Evolutionary conservation across 2,113 vertebrate genomes (phyloP), one percentile per base, ranked within the genome.

Genomic region (Actinemys pallida): DNA sequence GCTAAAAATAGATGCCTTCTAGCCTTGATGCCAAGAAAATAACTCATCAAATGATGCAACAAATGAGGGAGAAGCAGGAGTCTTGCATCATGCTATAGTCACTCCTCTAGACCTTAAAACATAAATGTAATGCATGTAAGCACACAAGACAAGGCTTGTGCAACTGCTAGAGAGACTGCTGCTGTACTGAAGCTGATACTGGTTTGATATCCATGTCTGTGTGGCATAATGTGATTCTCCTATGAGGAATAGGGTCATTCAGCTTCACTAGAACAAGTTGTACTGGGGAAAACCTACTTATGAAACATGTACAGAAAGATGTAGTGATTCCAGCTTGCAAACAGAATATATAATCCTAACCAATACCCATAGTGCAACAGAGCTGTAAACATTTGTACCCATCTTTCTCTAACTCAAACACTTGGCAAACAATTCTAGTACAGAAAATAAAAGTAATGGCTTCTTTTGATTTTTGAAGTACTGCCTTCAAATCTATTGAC

Each of bases 1-100:
- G 13, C 84, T 93, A 86, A 96, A 90, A 89, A 86, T 65, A 81
- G 2, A 52, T 95, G 84, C 6, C 42, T 3, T 89, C 35, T 90
- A 94, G 17, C 12, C 84, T 79, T 90, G 31, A 79, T 83, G 49
- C 92, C 52, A 54, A 83, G 69, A 65, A 27, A 89, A 93, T 86
- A 81, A 52, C 27, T 47, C 53, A 27, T 27, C 84, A 93, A 88
- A 85, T 93, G 94, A 95, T 96, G 90, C 89, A 95, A 88, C 89
- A 93, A 84, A 22, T 39, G 8, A 49, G 62, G 50, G 79, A 88
- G 52, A 53, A 87, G 39, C 14, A 17, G 25, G 35, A 89, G 11
- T 84, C 81, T 96, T 97, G 87, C 93, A 90, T 93, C 42, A 29
- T 87, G 79, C 59, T 25, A 4, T 85, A 42, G 50, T 52, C 5